Evolutionary conservation across 1,140 invertebrate genomes (phyloP).

Genomic region (Chrysoperla carnea): DNA sequence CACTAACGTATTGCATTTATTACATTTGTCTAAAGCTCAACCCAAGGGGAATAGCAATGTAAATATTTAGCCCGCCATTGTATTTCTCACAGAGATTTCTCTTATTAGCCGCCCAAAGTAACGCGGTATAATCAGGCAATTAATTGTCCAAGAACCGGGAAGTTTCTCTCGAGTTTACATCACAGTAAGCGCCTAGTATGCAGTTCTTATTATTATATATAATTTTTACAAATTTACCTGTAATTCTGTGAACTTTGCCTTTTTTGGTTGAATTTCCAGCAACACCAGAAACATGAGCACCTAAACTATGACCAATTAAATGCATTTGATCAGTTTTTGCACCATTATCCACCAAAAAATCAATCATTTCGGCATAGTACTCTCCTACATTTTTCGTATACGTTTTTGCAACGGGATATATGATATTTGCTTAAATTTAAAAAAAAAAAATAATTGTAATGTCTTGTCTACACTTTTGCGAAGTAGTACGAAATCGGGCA

Average conservation of each 20-base stretch:
- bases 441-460: no score
- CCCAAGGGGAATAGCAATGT: no score
- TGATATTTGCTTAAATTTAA: slow-evolving; percentile 36
- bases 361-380: slow-evolving; percentile 36
- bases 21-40: no score
- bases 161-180: neutral
- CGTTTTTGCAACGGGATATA: slow-evolving; percentile 43
- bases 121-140: neutral
- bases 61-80: no score
- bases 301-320: slow-evolving; percentile 68
- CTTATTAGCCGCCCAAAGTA: no score
- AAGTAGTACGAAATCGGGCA: no score
- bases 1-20: no score
- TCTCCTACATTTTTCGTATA: slow-evolving; percentile 43
- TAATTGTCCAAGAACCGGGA: neutral
- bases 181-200: no score
- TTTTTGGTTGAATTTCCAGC: slow-evolving; percentile 39
- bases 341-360: slow-evolving; percentile 31
- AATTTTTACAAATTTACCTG: no score
- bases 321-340: slow-evolving; percentile 34
- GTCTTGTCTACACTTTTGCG: no score
- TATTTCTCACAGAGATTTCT: no score
- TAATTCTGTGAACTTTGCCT: slow-evolving; percentile 36
- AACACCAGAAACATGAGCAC: slow-evolving; percentile 77
- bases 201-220: no score